Evolutionary conservation across 2,888 invertebrate genomes (phyloP).

Genomic region (Adineta ricciae): DNA sequence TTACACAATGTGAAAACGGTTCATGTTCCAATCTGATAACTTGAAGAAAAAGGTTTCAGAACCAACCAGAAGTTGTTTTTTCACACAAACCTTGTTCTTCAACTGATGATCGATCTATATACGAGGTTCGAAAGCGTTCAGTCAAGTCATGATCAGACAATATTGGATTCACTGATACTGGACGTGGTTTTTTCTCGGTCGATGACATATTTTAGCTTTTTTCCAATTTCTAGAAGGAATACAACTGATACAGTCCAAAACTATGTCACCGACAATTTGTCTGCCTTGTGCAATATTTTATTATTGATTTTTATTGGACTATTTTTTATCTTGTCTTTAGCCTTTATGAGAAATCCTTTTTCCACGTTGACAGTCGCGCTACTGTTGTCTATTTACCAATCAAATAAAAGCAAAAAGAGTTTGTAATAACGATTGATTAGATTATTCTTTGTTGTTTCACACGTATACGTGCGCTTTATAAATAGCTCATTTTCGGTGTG

Average conservation of each 20-base stretch:
- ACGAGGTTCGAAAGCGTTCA: background rate
- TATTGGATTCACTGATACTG: background rate
- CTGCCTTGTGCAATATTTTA: background rate
- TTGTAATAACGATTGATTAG: background rate
- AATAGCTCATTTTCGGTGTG: background rate
- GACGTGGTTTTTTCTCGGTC: background rate
- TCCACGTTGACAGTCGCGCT: background rate
- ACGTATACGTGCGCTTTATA: no score
- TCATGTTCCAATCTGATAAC: slow-evolving; percentile 27
- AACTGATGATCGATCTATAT: background rate
- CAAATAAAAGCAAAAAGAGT: background rate
- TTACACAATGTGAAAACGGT: slow-evolving; percentile 31
- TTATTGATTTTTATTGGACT: background rate
- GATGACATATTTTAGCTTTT: background rate
- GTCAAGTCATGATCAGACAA: background rate
- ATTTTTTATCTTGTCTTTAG: background rate
- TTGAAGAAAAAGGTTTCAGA: background rate
- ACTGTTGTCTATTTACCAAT: background rate
- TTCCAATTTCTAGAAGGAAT: background rate
- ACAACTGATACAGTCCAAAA: no score
- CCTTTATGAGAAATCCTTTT: background rate
- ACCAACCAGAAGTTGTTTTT: background rate
- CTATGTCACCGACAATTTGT: no score
- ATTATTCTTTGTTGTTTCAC: background rate
- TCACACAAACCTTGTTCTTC: background rate